Evolutionary conservation across 2,797 vertebrate species (phyloP).

Genomic region (Mormyrus hasselquistii): DNA sequence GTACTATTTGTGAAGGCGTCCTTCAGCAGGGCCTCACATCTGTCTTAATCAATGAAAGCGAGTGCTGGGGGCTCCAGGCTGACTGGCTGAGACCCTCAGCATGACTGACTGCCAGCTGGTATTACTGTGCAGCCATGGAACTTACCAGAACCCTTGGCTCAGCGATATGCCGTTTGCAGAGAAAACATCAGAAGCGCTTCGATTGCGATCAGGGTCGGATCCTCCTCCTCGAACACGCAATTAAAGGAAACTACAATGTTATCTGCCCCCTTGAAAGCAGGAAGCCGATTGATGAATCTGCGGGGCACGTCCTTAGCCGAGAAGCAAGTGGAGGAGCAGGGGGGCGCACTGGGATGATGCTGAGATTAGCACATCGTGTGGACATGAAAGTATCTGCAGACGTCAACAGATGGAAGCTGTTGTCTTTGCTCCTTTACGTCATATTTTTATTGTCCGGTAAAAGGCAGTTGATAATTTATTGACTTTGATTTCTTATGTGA

Average conservation of each 20-base stretch:
- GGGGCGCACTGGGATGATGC: no score
- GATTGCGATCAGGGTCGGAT: background rate
- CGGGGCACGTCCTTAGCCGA: background rate
- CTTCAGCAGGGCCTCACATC: constrained; percentile 58
- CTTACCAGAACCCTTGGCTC: constrained; percentile 26
- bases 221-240: background rate
- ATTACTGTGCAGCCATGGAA: constrained; percentile 43
- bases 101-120: constrained; percentile 52
- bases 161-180: background rate
- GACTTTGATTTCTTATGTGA: background rate
- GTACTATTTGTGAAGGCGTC: constrained; percentile 56
- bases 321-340: background rate
- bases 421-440: background rate
- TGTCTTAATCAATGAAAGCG: constrained; percentile 64
- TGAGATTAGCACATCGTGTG: background rate
- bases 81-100: constrained; percentile 51
- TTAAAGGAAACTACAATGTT: background rate
- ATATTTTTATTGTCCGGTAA: background rate
- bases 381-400: background rate
- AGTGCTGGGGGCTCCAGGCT: constrained; percentile 64
- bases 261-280: background rate
- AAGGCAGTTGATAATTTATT: background rate
- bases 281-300: background rate
- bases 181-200: background rate
- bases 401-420: background rate